These are phyloP conservation scores for Oryzias sinensis DNA, from an alignment of 2,797 vertebrate genomes.

Conservation along the genomic window DNA sequence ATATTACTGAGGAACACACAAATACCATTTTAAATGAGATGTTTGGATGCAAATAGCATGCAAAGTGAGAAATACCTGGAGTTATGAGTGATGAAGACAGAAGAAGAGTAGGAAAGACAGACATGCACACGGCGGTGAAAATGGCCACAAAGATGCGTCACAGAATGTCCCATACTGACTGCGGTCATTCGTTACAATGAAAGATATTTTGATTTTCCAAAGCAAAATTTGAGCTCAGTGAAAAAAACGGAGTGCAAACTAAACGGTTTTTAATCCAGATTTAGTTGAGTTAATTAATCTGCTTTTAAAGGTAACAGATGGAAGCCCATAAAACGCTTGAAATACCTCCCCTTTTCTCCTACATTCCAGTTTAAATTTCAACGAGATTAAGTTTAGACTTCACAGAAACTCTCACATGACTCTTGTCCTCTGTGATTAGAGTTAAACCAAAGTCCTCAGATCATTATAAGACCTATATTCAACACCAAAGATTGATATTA, in stretches of 20 bases:
- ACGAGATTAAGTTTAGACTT: constrained; percentile 14
- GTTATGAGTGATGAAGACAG: constrained; percentile 15
- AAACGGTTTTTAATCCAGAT: too few species aligned
- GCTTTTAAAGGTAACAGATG: constrained; percentile 3
- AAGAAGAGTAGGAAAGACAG: constrained; percentile 6
- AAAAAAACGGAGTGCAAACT: too few species aligned
- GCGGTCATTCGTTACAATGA: not conserved
- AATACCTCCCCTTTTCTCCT: constrained; percentile 27
- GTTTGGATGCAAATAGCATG: constrained; percentile 20
- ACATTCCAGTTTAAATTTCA: constrained; percentile 24
- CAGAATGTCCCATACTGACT: not conserved
- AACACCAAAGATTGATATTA: constrained; percentile 5
- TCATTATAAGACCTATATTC: constrained; percentile 17
- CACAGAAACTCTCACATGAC: constrained; percentile 23
- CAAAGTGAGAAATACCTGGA: constrained; percentile 30
- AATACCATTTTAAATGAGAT: constrained; percentile 11
- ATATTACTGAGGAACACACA: constrained; percentile 17
- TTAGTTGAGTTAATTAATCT: constrained; percentile 7
- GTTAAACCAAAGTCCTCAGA: constrained; percentile 8
- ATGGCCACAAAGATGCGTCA: constrained; percentile 2
- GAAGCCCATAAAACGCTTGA: constrained; percentile 10
- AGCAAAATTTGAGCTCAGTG: too few species aligned
- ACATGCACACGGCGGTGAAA: constrained; percentile 9
- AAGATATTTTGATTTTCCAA: not conserved
- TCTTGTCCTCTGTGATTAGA: constrained; percentile 9